These are phyloP conservation scores for Hemicentrotus pulcherrimus DNA, from an alignment of 35 echinoderm and acorn worm genomes.

Conservation along the genomic window DNA sequence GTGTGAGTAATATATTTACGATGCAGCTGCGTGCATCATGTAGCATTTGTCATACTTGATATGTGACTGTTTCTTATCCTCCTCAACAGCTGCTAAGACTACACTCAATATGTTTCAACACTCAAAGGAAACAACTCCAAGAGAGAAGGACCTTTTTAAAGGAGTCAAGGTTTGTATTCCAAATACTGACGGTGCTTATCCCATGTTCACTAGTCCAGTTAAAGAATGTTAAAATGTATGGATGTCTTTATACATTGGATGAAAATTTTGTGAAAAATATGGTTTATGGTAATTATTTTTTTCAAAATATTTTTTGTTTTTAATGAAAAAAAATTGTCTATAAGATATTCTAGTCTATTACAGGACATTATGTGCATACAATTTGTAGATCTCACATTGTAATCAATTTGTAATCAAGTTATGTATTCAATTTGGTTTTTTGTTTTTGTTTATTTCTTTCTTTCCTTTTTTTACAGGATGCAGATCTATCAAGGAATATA, in stretches of 20 bases:
- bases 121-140: constrained; percentile 68
- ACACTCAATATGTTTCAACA: constrained; percentile 87
- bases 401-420: background rate
- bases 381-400: too few relatives aligned
- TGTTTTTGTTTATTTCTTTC: background rate
- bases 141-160: constrained; percentile 97
- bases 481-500: constrained; percentile 93
- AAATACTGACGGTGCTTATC: background rate
- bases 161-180: constrained; percentile 79
- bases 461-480: constrained; percentile 75
- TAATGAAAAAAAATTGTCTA: too few relatives aligned
- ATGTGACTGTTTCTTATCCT: background rate
- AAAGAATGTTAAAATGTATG: background rate
- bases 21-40: background rate
- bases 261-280: too few relatives aligned
- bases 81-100: constrained; percentile 80
- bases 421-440: background rate
- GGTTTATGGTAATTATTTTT: too few relatives aligned
- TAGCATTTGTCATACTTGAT: background rate
- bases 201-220: background rate
- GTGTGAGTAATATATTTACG: too few relatives aligned
- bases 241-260: too few relatives aligned
- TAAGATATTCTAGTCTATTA: too few relatives aligned
- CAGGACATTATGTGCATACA: too few relatives aligned
- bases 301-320: too few relatives aligned